phyloP scores from a whole-genome alignment of 2,113 vertebrate species.

The Trogon melanurus region DNA sequence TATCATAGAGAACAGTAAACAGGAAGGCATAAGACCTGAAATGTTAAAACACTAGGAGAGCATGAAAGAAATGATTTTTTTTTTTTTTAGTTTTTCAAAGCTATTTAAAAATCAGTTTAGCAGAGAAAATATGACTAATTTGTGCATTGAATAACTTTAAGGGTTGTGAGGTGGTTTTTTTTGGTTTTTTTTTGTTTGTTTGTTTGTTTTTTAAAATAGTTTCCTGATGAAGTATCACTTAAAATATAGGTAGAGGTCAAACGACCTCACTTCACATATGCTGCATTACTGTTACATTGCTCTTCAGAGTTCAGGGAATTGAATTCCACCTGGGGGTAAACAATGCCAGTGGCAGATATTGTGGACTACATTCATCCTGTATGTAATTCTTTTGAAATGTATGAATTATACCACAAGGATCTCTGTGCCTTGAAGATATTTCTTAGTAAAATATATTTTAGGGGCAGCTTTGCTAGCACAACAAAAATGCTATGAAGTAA shows the following conservation, averaged over 20 bases:
- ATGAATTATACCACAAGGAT: conserved; percentile 15
- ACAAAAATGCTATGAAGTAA: conserved; percentile 11
- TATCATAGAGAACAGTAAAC: not conserved
- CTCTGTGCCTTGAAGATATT: conserved; percentile 23
- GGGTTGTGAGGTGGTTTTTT: no score
- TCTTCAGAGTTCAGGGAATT: conserved; percentile 48
- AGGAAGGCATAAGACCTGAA: not conserved
- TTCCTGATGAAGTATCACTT: not conserved
- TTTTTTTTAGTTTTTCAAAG: not conserved
- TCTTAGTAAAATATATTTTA: conserved; percentile 46
- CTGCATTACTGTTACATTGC: not conserved
- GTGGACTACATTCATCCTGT: not conserved
- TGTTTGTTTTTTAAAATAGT: not conserved
- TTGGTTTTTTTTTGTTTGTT: no score
- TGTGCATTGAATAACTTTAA: not conserved
- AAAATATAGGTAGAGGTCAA: not conserved
- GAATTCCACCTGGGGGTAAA: conserved; percentile 32
- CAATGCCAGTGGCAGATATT: conserved; percentile 24
- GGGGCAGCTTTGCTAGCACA: conserved; percentile 7
- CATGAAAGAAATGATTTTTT: not conserved
- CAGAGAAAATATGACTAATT: not conserved
- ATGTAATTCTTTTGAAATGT: conserved; percentile 25
- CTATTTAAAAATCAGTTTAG: not conserved
- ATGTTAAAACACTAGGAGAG: not conserved
- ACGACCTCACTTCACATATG: conserved; percentile 5